A percentile compares a stretch with the other conserved stretches of the same genome.
Conservation (phyloP, 2,888 invertebrate species). For the Apodemia duryi region DNA sequence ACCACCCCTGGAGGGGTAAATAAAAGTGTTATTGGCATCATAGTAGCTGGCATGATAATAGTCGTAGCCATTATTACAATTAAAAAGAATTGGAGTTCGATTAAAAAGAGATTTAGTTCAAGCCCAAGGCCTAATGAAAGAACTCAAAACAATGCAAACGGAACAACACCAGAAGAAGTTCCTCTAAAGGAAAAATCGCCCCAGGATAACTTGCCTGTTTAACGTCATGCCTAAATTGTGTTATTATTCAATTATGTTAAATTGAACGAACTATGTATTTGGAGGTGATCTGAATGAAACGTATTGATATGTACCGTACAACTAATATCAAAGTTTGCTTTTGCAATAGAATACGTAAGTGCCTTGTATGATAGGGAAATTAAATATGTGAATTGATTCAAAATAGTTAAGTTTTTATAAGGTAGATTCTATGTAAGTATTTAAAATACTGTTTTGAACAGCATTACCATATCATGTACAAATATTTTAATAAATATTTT, state of each 20-base stretch:
- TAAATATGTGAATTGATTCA: slow-evolving; percentile 25
- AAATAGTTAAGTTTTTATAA: slow-evolving; percentile 39
- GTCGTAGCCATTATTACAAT: slow-evolving; percentile 74
- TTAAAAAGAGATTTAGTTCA: slow-evolving; percentile 60
- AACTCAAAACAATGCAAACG: slow-evolving; percentile 41
- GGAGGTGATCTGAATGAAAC: slow-evolving; percentile 60
- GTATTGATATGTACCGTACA: neutral
- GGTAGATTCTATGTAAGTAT: slow-evolving; percentile 31
- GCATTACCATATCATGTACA: neutral
- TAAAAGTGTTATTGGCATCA: slow-evolving; percentile 74
- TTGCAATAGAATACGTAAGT: slow-evolving; percentile 23
- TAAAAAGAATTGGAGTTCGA: slow-evolving; percentile 79
- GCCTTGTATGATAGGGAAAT: slow-evolving; percentile 30
- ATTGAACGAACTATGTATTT: slow-evolving; percentile 23
- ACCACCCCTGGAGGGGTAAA: slow-evolving; percentile 65
- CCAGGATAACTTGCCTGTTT: slow-evolving; percentile 46
- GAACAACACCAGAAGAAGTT: slow-evolving; percentile 61
- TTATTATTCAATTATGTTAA: slow-evolving; percentile 15
- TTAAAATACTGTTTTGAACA: neutral
- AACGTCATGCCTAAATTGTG: slow-evolving; percentile 13
- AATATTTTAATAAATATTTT: neutral
- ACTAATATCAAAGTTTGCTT: neutral
- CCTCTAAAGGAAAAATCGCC: slow-evolving; percentile 63
- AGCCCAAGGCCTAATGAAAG: slow-evolving; percentile 56
- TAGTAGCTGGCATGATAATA: slow-evolving; percentile 74